Base-by-base conservation (phyloP, 37 sponge, comb jelly and placozoan species). In the Chondrosia reniformis region DNA sequence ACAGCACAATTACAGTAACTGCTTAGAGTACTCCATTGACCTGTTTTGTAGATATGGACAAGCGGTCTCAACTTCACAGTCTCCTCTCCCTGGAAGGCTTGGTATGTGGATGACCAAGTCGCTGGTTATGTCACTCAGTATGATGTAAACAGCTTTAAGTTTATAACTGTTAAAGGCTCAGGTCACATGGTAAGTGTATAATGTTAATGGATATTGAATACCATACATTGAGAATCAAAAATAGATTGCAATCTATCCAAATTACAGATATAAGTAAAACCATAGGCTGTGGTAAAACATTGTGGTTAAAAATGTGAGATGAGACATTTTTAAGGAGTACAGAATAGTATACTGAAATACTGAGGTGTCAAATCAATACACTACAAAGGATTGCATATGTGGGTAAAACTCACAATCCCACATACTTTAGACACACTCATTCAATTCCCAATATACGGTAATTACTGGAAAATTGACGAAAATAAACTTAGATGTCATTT, bases 21-120 rank as follows among this genome's bases (percentile, higher is more conserved):
- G n/a, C n/a, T n/a, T 55, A 30, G 38, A 56, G 37, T 3, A 4
- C 9, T 52, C 0, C 31, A 33, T 13, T 64, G 8, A 25, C n/a
- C n/a, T n/a, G n/a, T n/a, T n/a, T n/a, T n/a, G 12, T 22, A 88
- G 89, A 33, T 61, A 62, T 90, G 91, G 91, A 90, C 91, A 0
- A 80, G 83, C 57, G 69, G 84, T 80, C 57, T 90, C 2, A 83
- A 83, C 8, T 82, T 82, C 62, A 49, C 43, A 21, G 87, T 82
- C 39, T 76, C 44, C 63, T 78, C 67, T 22, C 44, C 43, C 8
- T 90, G 87, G 88, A 85, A 84, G 69, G 74, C 91, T 15, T 90
- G 91, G 91, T 44, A 57, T 55, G 77, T 90, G 33, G 67, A 36
- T 43, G 22, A 8, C 0, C 88, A 88, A 37, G 88, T 88, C 10